Percentiles rank a stretch among this genome's conserved stretches.
These are phyloP conservation scores for Baryphthengus martii DNA, from an alignment of 2,113 vertebrate species.

Conservation along the genomic window DNA sequence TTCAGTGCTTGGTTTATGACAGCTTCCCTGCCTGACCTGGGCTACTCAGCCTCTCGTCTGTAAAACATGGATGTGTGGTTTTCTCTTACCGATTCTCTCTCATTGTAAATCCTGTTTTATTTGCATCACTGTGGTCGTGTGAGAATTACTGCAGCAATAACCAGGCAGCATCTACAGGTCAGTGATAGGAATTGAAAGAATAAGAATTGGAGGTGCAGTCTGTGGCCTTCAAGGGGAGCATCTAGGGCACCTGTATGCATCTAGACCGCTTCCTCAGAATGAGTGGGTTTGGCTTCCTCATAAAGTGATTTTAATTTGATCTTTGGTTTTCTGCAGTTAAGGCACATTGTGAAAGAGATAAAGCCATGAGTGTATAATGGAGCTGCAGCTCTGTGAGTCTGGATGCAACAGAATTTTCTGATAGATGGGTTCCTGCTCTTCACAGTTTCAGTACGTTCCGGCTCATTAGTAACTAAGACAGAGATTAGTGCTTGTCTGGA, in stretches of 20 bases:
- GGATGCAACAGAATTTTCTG: not conserved
- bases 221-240: not conserved
- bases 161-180: not conserved
- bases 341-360: not conserved
- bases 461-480: not conserved
- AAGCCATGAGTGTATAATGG: not conserved
- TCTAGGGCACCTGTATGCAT: accelerated
- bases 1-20: not conserved
- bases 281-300: not conserved
- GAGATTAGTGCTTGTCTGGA: not conserved
- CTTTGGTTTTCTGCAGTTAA: not conserved
- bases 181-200: not conserved
- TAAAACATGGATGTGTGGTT: not conserved
- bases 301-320: not conserved
- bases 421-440: not conserved
- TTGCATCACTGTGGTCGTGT: not conserved
- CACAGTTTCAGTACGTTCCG: not conserved
- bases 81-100: not conserved
- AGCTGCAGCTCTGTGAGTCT: not conserved
- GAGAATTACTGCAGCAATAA: not conserved
- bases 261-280: not conserved
- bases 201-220: not conserved
- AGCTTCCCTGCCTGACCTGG: not conserved
- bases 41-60: not conserved
- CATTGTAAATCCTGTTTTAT: not conserved